phyloP scores from a whole-genome alignment of 2,888 invertebrate species.

The Microctonus aethiopoides region DNA sequence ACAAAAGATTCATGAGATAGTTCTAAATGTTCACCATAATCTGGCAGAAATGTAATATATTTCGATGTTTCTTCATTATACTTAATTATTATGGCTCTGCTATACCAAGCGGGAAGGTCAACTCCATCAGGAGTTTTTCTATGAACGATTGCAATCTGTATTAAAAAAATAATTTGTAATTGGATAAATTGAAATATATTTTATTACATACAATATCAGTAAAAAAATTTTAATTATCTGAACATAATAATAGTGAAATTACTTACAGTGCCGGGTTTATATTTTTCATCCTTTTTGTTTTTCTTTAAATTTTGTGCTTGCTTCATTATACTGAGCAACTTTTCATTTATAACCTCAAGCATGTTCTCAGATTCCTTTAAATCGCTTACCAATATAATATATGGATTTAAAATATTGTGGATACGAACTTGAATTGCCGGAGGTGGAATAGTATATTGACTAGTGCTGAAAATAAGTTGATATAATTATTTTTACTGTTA shows the following conservation, averaged over 20 bases:
- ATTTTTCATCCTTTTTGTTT: background rate
- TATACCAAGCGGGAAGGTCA: slow-evolving; percentile 43
- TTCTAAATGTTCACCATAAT: slow-evolving; percentile 38
- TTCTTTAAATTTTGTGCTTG: background rate
- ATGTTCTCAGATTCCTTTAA: slow-evolving; percentile 29
- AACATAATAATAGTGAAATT: background rate
- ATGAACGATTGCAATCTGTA: slow-evolving; percentile 43
- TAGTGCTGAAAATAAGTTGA: background rate
- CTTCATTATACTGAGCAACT: slow-evolving; percentile 30
- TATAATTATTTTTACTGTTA: no score
- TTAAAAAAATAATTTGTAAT: slow-evolving; percentile 2
- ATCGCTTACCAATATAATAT: slow-evolving; percentile 48
- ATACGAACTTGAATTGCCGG: slow-evolving; percentile 48
- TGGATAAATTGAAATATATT: background rate
- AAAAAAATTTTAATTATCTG: no score
- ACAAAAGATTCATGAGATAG: slow-evolving; percentile 35
- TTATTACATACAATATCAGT: background rate
- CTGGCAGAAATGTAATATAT: slow-evolving; percentile 41
- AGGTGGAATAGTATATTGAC: slow-evolving; percentile 33
- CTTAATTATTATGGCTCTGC: slow-evolving; percentile 37
- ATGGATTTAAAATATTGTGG: slow-evolving; percentile 54
- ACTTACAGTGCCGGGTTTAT: slow-evolving; percentile 46
- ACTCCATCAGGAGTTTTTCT: slow-evolving; percentile 22
- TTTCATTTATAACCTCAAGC: slow-evolving; percentile 37
- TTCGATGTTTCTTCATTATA: slow-evolving; percentile 10